phyloP scores from a whole-genome alignment of 2,113 vertebrate genomes.

The Cyrtonyx montezumae region DNA sequence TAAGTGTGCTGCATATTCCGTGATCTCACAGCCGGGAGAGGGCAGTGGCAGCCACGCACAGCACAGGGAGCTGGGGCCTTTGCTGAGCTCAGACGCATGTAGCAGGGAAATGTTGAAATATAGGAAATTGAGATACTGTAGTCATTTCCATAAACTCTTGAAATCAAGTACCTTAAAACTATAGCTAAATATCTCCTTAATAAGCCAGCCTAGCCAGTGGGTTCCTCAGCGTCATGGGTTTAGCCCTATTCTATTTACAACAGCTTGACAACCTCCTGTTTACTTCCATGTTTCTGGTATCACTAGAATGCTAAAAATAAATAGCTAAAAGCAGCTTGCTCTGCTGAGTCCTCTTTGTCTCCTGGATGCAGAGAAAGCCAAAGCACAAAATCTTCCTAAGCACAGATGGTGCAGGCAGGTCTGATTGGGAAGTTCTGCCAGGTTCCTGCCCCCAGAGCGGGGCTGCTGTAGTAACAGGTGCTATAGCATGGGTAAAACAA shows the following conservation, averaged over 20 bases:
- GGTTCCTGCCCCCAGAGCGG: slow-evolving; percentile 9
- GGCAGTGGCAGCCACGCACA: slow-evolving; percentile 61
- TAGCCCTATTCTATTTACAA: slow-evolving; percentile 76
- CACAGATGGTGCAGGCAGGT: slow-evolving; percentile 11
- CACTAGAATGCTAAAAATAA: slow-evolving; percentile 80
- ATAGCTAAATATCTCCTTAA: slow-evolving; percentile 8
- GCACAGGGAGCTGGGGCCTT: neutral
- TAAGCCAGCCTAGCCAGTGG: slow-evolving; percentile 32
- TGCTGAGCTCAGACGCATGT: neutral
- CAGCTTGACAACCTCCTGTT: slow-evolving; percentile 79
- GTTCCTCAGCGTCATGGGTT: slow-evolving; percentile 65
- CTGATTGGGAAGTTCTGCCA: slow-evolving; percentile 60
- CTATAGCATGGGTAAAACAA: slow-evolving; percentile 21
- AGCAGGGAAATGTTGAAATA: slow-evolving; percentile 46
- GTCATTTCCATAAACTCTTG: slow-evolving; percentile 66
- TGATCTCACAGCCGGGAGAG: slow-evolving; percentile 71
- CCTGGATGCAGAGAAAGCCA: slow-evolving; percentile 50
- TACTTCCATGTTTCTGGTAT: slow-evolving; percentile 80
- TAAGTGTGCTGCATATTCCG: fast-evolving
- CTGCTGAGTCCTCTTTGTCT: slow-evolving; percentile 72
- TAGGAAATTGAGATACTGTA: slow-evolving; percentile 35
- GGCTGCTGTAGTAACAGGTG: slow-evolving; percentile 57
- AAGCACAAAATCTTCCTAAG: slow-evolving; percentile 41
- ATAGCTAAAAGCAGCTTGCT: slow-evolving; percentile 74
- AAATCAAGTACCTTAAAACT: slow-evolving; percentile 69